phyloP scores from a whole-genome alignment of 2,113 vertebrate genomes.

The Pholis gunnellus region DNA sequence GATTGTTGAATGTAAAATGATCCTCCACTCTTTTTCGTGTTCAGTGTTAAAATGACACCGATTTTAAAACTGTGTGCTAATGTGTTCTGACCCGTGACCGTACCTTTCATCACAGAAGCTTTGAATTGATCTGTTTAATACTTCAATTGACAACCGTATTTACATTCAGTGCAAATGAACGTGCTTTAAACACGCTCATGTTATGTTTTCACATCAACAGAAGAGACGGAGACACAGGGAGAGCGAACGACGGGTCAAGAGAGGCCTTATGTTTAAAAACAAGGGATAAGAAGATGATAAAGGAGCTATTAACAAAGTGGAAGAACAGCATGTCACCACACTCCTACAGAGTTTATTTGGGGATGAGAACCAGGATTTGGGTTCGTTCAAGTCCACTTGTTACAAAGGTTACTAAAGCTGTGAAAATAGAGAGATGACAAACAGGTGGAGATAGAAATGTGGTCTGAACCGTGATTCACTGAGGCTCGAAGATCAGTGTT shows the following conservation, averaged over 20 bases:
- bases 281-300: not conserved
- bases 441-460: not conserved
- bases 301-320: not conserved
- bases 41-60: conserved; percentile 3
- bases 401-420: not conserved
- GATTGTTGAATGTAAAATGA: not conserved
- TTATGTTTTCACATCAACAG: not conserved
- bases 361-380: not conserved
- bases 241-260: not conserved
- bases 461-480: not conserved
- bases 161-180: conserved; percentile 14
- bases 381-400: not conserved
- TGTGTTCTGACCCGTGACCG: conserved; percentile 37
- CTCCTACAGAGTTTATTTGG: not conserved
- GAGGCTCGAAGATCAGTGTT: not conserved
- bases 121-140: conserved; percentile 18
- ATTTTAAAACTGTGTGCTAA: conserved; percentile 19
- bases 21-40: not conserved
- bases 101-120: conserved; percentile 27
- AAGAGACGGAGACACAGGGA: conserved; percentile 2
- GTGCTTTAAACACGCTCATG: conserved; percentile 22
- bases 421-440: not conserved
- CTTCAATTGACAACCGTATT: conserved; percentile 18
- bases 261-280: conserved; percentile 3
- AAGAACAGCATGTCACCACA: not conserved